These are phyloP conservation scores for Tarsius wallacei DNA, from an alignment of 2,797 vertebrate genomes.

Conservation along the genomic window DNA sequence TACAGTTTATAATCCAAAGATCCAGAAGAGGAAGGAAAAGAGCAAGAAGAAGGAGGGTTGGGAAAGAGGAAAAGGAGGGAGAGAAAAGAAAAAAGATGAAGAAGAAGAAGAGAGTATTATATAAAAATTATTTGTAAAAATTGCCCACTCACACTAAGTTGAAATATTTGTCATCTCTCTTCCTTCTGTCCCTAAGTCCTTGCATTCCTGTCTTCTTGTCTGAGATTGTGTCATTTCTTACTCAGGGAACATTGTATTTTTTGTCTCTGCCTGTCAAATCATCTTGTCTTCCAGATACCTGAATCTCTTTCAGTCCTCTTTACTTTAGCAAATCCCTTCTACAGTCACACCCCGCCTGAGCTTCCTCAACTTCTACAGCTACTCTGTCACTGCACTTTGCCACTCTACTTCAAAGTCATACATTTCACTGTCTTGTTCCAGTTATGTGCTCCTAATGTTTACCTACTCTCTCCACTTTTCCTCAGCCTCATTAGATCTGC, in stretches of 20 bases:
- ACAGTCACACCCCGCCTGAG: neutral
- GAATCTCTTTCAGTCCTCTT: neutral
- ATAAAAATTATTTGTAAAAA: neutral
- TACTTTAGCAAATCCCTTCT: neutral
- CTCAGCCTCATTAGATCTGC: neutral
- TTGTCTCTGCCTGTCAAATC: neutral
- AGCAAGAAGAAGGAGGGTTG: accelerated
- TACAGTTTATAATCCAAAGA: neutral
- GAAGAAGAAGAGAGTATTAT: neutral
- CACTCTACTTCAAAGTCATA: neutral
- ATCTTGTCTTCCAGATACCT: neutral
- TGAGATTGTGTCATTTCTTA: neutral
- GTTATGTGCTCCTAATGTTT: neutral
- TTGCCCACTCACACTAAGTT: neutral
- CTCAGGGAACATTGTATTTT: neutral
- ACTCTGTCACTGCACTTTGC: neutral
- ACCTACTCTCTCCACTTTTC: neutral
- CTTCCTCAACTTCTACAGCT: neutral
- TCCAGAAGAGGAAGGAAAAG: neutral
- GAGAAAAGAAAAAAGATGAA: neutral
- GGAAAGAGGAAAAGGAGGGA: no score
- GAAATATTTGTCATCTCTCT: neutral
- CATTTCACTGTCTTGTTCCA: neutral
- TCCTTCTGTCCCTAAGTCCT: neutral
- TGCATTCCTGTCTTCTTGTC: neutral